These are phyloP conservation scores for Drosophila simulans DNA, from an alignment of 1,140 invertebrate species.

Conservation along the genomic window DNA sequence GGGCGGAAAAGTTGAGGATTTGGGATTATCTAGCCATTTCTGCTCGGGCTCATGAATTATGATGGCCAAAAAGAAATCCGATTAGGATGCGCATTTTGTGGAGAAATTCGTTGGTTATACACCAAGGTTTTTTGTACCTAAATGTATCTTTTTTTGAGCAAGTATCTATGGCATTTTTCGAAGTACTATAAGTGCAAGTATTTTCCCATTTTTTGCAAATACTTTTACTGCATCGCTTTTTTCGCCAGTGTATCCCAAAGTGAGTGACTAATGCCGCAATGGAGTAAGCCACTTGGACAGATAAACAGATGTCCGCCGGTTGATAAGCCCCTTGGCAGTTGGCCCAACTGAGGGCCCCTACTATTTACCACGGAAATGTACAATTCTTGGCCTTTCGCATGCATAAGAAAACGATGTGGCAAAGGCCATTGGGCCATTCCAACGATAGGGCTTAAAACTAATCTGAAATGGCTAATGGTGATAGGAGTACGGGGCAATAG, in stretches of 20 bases:
- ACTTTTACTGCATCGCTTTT: not conserved
- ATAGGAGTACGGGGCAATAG: conserved; percentile 17
- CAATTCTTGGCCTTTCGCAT: not conserved
- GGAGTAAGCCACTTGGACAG: conserved; percentile 27
- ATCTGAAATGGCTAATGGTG: conserved; percentile 27
- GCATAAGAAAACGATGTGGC: not conserved
- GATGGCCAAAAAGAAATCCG: not conserved
- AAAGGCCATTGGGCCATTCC: not conserved
- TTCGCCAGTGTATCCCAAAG: not conserved
- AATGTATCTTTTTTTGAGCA: too few relatives aligned
- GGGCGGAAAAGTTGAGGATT: not conserved
- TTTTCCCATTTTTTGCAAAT: too few relatives aligned
- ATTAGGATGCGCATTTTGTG: not conserved
- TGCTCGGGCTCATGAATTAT: not conserved
- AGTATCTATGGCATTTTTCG: too few relatives aligned
- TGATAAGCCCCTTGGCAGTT: not conserved
- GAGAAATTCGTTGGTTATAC: too few relatives aligned
- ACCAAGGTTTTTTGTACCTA: not conserved
- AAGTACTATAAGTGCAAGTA: too few relatives aligned
- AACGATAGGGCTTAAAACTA: conserved; percentile 14
- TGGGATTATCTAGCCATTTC: not conserved
- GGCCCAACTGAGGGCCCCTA: not conserved
- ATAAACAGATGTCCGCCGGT: conserved; percentile 34
- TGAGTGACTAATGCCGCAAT: conserved; percentile 39
- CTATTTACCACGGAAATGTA: not conserved